Evolutionary conservation across 92 coral and sea anemone genomes (phyloP).

Genomic region (Hydrozoanthus gracilis): DNA sequence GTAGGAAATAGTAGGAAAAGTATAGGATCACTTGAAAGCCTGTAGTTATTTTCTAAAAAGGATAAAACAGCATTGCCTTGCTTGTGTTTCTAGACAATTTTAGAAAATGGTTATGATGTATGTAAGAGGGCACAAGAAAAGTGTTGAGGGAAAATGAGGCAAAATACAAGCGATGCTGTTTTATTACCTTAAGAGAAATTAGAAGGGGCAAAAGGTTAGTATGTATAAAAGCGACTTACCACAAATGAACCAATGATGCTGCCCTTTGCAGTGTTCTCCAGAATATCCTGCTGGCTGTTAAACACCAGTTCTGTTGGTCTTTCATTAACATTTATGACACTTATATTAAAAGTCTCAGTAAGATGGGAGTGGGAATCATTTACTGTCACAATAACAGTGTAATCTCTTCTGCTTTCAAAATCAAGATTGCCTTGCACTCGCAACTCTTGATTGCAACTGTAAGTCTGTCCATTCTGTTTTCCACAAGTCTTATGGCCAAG

Average conservation of each 20-base stretch:
- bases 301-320: slow-evolving; percentile 69
- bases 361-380: slow-evolving; percentile 73
- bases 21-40: no score
- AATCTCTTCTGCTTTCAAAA: slow-evolving; percentile 66
- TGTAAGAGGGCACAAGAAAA: no score
- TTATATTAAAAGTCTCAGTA: slow-evolving; percentile 61
- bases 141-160: no score
- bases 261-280: slow-evolving; percentile 76
- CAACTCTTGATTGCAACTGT: slow-evolving; percentile 67
- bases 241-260: slow-evolving; percentile 76
- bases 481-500: slow-evolving; percentile 50
- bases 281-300: slow-evolving; percentile 63
- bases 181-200: no score
- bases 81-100: no score
- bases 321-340: slow-evolving; percentile 80
- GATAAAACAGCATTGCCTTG: no score
- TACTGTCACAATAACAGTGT: slow-evolving; percentile 66
- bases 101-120: no score
- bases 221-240: slow-evolving; percentile 57
- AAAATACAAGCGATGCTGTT: no score
- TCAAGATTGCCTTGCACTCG: slow-evolving; percentile 75
- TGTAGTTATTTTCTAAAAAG: no score
- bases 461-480: slow-evolving; percentile 49
- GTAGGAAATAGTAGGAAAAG: no score
- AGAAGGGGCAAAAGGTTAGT: neutral